Base-by-base conservation (phyloP, 2,888 invertebrate species). In the Polydrusus pterygomalis region DNA sequence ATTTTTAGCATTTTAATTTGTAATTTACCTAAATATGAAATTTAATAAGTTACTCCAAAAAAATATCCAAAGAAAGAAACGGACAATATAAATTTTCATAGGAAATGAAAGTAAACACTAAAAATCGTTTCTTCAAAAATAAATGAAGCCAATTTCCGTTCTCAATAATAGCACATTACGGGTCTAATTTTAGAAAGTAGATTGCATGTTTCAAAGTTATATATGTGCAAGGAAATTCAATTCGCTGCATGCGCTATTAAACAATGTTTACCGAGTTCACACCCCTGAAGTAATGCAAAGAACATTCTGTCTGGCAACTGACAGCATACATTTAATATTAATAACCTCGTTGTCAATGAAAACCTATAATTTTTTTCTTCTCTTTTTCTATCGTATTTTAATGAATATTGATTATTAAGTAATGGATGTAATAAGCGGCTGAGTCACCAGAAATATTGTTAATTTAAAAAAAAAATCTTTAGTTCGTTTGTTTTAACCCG, bases 191-290 rank as follows among this genome's bases (percentile, higher is more conserved):
- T 69, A 51, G 30, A 20, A 3, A 65, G 58, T 11, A 30, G 30
- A 47, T 75, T 71, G 75, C 76, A 76, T 76, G 76, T 68, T 67
- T 43, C 13, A 51, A 80, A 80, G 81, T 83, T 81, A 84, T 83
- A 83, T 83, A 83, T 83, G 83, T 81, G 81, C 78, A 80, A 81
- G 83, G 82, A 85, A 84, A 84, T 84, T 84, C 81, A 81, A 83
- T 83, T 83, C 83, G 81, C 82, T 82, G 82, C 83, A 84, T 82
- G 84, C 81, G 82, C 83, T 83, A 83, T 83, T 84, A 84, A 84
- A 83, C 84, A 84, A 84, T 84, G 83, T 84, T 84, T 84, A 84
- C 83, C 80, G 80, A 81, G 83, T 82, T 84, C 83, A 80, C 85
- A 83, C 84, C 83, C 83, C 80, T 80, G 81, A 81, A 82, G 82